Evolutionary conservation across 2,797 vertebrate genomes (phyloP).

Genomic region (Leuciscus waleckii): DNA sequence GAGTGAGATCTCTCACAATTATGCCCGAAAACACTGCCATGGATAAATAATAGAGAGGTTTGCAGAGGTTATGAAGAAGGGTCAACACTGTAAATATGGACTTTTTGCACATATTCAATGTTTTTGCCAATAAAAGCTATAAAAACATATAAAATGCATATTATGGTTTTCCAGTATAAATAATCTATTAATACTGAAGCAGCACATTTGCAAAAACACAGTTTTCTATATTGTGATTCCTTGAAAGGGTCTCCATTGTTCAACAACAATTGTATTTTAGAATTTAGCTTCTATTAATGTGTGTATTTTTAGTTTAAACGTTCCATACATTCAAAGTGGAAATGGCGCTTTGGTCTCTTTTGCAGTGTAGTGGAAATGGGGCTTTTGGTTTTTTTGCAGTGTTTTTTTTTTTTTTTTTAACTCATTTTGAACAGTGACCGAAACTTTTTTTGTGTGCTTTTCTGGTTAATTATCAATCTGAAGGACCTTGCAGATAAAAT

Average conservation of each 20-base stretch:
- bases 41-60: neutral
- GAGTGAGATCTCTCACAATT: neutral
- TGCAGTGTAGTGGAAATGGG: neutral
- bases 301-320: neutral
- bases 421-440: conserved; percentile 41
- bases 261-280: neutral
- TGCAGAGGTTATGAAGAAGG: neutral
- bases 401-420: conserved; percentile 1
- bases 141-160: neutral
- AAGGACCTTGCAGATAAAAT: conserved; percentile 73
- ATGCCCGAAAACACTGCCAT: neutral
- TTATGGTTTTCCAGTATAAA: neutral
- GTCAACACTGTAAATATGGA: neutral
- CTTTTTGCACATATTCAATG: neutral
- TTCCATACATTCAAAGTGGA: neutral
- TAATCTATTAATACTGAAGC: neutral
- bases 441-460: conserved; percentile 63
- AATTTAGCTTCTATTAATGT: neutral
- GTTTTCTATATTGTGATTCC: neutral
- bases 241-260: neutral
- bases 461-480: conserved; percentile 78
- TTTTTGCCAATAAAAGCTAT: neutral
- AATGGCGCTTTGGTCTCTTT: conserved; percentile 46
- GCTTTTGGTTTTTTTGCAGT: conserved; percentile 18
- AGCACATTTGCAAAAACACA: neutral